Evolutionary conservation across 2,888 invertebrate species (phyloP).

Genomic region (Agrochola litura): DNA sequence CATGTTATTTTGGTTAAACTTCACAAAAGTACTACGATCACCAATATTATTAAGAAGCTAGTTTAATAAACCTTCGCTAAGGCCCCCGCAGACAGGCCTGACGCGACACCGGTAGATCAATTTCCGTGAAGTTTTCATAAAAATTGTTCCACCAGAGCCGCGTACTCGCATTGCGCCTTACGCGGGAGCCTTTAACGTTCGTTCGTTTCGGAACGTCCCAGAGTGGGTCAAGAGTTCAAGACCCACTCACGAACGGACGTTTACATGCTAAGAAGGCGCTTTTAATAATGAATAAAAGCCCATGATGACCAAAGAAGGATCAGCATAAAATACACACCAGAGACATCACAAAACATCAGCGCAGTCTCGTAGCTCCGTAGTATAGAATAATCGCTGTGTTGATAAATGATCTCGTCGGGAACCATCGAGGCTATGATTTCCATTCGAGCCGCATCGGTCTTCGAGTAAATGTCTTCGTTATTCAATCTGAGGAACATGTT

Average conservation of each 20-base stretch:
- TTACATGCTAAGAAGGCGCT: too few relatives aligned
- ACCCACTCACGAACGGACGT: too few relatives aligned
- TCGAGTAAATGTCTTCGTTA: slow-evolving; percentile 52
- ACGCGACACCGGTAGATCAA: not conserved
- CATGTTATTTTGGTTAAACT: too few relatives aligned
- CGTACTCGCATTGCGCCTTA: too few relatives aligned
- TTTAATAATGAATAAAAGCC: not conserved
- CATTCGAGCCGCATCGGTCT: slow-evolving; percentile 74
- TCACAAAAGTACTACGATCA: not conserved
- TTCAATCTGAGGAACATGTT: slow-evolving; percentile 50
- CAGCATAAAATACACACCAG: slow-evolving; percentile 82
- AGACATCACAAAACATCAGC: slow-evolving; percentile 91
- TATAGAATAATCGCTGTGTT: slow-evolving; percentile 87
- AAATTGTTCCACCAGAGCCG: too few relatives aligned
- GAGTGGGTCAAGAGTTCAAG: too few relatives aligned
- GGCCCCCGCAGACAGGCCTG: not conserved
- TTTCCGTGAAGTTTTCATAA: not conserved
- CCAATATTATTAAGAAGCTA: not conserved
- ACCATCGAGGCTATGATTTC: slow-evolving; percentile 92
- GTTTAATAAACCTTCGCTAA: too few relatives aligned
- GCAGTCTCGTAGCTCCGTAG: slow-evolving; percentile 90
- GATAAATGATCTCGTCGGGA: slow-evolving; percentile 92
- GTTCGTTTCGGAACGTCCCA: too few relatives aligned
- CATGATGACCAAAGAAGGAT: not conserved
- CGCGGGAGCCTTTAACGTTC: too few relatives aligned